Base-by-base conservation (phyloP, 2,113 vertebrate genomes). In the Corythaeola cristata region DNA sequence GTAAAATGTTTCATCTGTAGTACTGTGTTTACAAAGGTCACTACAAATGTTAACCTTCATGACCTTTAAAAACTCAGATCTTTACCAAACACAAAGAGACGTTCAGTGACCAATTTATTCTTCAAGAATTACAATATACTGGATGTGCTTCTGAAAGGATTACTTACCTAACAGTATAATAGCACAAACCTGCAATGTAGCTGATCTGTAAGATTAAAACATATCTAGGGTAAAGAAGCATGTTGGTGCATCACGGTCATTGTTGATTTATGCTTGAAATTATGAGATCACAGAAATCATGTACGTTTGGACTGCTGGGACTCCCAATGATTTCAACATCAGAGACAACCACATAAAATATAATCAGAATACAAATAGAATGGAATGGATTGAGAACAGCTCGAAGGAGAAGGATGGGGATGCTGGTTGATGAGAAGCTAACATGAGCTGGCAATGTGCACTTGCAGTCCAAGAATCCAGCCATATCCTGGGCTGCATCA, bases 21-120 rank as follows among this genome's bases (percentile, higher is more conserved):
- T 49, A 45, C 39, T 49, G 28, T 74, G 73, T 91, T 95, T 93
- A 89, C 41, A 96, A 96, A 97, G 76, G 92, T 97, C 80, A 93
- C 56, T 75, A 93, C 24, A 94, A 94, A 93, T 94, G 86, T 89
- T 94, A 96, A 92, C 88, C 85, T 93, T 78, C 79, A 33, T 64
- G 85, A 86, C 95, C 85, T 96, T 96, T 97, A 77, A 71, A 94
- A 96, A 58, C 33, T 45, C 83, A 96, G 73, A 89, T 20, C 45
- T 95, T 74, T 89, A 44, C 28, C 66, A 90, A 81, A 72, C 24
- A 69, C 49, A 49, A 37, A 87, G 53, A 95, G 44, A 78, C 81
- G 60, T 81, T 95, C 92, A 85, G 68, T 86, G 90, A 87, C 52
- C 64, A 90, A 41, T 85, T 75, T 82, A 47, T 86, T 90, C 56